Conservation (phyloP, 2,888 invertebrate genomes). For the Leptopilina myrica region DNA sequence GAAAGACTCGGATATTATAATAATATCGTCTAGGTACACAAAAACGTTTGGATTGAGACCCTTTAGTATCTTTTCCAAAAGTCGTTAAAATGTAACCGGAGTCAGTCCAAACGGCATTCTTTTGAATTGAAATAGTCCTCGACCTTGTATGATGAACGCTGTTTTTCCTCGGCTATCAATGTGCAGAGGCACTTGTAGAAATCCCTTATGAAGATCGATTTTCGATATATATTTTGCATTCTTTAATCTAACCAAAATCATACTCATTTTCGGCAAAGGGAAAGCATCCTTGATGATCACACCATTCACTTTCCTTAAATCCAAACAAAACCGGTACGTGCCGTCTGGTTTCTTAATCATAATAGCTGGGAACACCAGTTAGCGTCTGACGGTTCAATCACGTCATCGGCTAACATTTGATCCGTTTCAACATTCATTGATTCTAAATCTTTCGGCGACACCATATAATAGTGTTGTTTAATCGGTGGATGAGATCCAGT, state of each 20-base stretch:
- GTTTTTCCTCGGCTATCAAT: too few relatives aligned
- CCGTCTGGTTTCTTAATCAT: not conserved
- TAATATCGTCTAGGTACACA: too few relatives aligned
- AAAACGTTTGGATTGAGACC: too few relatives aligned
- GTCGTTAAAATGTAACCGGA: too few relatives aligned
- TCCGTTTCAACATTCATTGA: not conserved
- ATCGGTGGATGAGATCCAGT: conserved; percentile 35
- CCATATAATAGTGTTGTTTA: conserved; percentile 49
- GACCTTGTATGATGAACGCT: too few relatives aligned
- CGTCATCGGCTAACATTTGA: not conserved
- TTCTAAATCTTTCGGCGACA: conserved; percentile 45
- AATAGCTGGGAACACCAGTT: not conserved
- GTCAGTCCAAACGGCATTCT: too few relatives aligned
- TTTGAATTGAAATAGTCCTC: too few relatives aligned
- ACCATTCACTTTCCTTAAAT: conserved; percentile 62
- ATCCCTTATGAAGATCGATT: too few relatives aligned
- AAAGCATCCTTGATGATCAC: conserved; percentile 64
- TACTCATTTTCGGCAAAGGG: conserved; percentile 61
- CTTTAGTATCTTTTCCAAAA: too few relatives aligned
- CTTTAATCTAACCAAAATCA: conserved; percentile 61
- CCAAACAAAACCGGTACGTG: conserved; percentile 53
- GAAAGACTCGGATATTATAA: too few relatives aligned
- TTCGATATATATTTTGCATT: conserved; percentile 47
- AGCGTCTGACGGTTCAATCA: not conserved
- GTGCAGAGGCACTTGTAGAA: too few relatives aligned